These are phyloP conservation scores for Eretmochelys imbricata DNA, from an alignment of 2,113 vertebrate species.

Conservation along the genomic window DNA sequence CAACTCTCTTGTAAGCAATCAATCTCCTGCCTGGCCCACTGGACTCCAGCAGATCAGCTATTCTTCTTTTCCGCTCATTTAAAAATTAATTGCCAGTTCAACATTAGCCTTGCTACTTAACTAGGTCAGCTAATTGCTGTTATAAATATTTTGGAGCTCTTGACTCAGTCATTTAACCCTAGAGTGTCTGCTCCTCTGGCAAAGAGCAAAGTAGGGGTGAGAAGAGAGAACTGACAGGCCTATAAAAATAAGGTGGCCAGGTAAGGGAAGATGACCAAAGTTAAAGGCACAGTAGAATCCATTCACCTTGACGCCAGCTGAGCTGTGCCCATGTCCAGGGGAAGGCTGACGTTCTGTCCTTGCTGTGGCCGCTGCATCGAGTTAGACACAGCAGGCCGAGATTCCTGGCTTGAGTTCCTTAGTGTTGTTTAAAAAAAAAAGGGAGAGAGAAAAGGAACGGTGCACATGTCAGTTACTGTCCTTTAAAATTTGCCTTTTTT, in stretches of 20 bases:
- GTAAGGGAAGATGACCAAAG: not conserved
- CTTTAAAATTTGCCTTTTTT: accelerated
- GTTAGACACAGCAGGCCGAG: constrained; percentile 86
- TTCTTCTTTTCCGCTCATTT: not conserved
- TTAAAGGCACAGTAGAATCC: not conserved
- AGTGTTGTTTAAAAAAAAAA: not conserved
- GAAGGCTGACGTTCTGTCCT: constrained; percentile 84
- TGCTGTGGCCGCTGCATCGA: constrained; percentile 87
- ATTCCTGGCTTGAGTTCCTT: constrained; percentile 92
- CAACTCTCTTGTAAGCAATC: not conserved
- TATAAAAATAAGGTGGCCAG: not conserved
- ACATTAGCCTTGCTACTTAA: not conserved
- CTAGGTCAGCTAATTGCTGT: not conserved
- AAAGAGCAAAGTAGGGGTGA: not conserved
- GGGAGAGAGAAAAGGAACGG: not conserved
- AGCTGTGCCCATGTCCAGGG: constrained; percentile 87
- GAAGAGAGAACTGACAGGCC: not conserved
- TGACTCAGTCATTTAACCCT: not conserved
- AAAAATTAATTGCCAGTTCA: not conserved
- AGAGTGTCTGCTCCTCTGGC: not conserved
- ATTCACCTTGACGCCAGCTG: constrained; percentile 90
- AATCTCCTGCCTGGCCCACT: not conserved
- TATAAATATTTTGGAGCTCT: not conserved
- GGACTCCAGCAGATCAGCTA: not conserved
- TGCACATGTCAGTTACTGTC: not conserved